phyloP scores from a whole-genome alignment of 2,888 invertebrate species.

The Meganola albula region DNA sequence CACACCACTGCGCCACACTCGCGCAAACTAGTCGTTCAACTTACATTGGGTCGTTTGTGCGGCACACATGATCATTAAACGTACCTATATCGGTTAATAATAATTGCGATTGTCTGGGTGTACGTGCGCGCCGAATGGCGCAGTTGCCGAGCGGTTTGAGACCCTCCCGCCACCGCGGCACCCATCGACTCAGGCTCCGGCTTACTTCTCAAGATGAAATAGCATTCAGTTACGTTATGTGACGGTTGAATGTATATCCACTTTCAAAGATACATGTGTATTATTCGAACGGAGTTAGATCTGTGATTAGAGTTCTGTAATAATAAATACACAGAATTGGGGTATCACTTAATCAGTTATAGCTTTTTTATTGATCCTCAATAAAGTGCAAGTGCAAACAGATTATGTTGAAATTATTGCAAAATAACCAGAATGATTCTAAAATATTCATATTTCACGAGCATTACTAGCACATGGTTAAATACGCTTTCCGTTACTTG shows the following conservation, averaged over 20 bases:
- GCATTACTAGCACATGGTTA: conserved; percentile 29
- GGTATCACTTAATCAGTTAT: too few species aligned
- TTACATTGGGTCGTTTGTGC: conserved; percentile 42
- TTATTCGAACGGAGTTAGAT: background rate
- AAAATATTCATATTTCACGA: conserved; percentile 18
- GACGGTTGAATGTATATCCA: conserved; percentile 59
- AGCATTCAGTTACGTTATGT: conserved; percentile 61
- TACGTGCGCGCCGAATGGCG: conserved; percentile 69
- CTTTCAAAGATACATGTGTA: conserved; percentile 37
- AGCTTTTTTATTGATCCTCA: too few species aligned
- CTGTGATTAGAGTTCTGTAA: too few species aligned
- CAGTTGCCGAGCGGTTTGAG: conserved; percentile 56
- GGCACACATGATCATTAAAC: conserved; percentile 67
- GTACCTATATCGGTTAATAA: conserved; percentile 73
- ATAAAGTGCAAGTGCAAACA: too few species aligned
- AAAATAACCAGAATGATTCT: too few species aligned
- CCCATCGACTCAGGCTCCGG: conserved; percentile 41
- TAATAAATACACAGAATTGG: too few species aligned
- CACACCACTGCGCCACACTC: conserved; percentile 38
- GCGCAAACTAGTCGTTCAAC: too few species aligned
- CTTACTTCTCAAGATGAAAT: conserved; percentile 62
- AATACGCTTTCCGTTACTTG: conserved; percentile 60
- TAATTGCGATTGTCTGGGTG: conserved; percentile 72
- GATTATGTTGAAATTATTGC: too few species aligned
- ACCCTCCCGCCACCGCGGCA: conserved; percentile 31